A percentile compares a stretch with the other conserved stretches of the same genome.
Evolutionary conservation across 2,888 invertebrate species (phyloP).

Genomic region (Parnassius orleans): DNA sequence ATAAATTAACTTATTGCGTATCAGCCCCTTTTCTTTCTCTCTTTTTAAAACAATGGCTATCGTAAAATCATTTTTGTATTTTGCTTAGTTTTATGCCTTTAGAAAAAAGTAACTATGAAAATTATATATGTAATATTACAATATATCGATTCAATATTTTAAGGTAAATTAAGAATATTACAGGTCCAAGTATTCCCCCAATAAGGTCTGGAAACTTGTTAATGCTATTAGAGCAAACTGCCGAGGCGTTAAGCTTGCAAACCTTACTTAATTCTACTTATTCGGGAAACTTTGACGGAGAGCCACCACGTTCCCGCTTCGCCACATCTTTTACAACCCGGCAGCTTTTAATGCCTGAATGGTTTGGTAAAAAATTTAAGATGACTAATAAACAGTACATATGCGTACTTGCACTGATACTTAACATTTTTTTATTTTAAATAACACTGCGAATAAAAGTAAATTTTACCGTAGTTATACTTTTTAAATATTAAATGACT

Average conservation of each 20-base stretch:
- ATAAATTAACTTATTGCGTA: no score
- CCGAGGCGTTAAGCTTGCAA: slow-evolving; percentile 71
- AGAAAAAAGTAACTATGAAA: no score
- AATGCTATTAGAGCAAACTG: slow-evolving; percentile 73
- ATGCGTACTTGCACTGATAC: no score
- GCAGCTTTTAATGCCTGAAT: slow-evolving; percentile 20
- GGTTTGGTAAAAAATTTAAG: slow-evolving; percentile 9
- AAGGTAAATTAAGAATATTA: slow-evolving; percentile 20
- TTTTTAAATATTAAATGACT: no score
- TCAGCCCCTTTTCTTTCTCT: no score
- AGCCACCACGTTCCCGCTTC: slow-evolving; percentile 24
- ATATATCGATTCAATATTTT: slow-evolving; percentile 1
- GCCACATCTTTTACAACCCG: slow-evolving; percentile 38
- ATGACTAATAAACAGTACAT: no score
- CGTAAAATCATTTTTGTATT: no score
- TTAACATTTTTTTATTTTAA: no score
- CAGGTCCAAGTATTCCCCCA: slow-evolving; percentile 53
- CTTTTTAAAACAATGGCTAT: no score
- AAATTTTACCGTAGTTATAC: no score
- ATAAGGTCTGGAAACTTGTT: slow-evolving; percentile 78
- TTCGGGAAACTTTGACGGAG: slow-evolving; percentile 55
- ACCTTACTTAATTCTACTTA: slow-evolving; percentile 78
- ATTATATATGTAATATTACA: not conserved
- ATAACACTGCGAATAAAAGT: no score
- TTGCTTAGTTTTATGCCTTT: no score